Conservation (phyloP, 2,797 vertebrate genomes). For the Gambusia yucatana region DNA sequence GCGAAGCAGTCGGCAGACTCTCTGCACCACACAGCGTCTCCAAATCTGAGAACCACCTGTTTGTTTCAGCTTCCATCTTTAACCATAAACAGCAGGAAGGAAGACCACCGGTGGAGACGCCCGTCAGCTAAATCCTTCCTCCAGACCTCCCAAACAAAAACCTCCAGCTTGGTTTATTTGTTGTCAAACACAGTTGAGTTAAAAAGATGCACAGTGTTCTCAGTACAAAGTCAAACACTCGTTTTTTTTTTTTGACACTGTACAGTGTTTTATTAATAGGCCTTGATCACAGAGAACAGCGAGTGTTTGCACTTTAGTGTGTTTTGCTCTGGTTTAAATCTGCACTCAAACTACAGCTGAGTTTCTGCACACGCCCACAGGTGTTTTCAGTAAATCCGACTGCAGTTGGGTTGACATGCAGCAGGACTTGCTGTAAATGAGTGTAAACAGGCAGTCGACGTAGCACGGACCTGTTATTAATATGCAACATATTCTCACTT, state of each 20-base stretch:
- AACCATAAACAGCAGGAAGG: conserved; percentile 59
- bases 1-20: conserved; percentile 13
- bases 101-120: conserved; percentile 39
- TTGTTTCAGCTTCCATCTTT: conserved; percentile 29
- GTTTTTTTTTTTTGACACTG: not conserved
- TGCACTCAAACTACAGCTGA: not conserved
- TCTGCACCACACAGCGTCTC: conserved; percentile 10
- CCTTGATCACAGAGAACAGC: conserved; percentile 37
- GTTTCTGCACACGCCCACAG: not conserved
- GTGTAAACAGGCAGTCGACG: not conserved
- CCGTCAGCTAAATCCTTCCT: conserved; percentile 46
- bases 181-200: conserved; percentile 14
- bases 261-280: conserved; percentile 54
- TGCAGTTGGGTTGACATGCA: conserved; percentile 6
- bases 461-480: no score
- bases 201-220: conserved; percentile 14
- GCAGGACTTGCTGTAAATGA: not conserved
- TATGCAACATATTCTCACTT: not conserved
- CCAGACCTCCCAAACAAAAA: conserved; percentile 53
- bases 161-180: conserved; percentile 28
- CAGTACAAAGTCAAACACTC: not conserved
- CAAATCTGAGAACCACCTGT: conserved; percentile 30
- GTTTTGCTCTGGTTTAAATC: conserved; percentile 25
- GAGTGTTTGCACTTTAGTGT: conserved; percentile 41
- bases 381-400: conserved; percentile 7